phyloP scores from a whole-genome alignment of 2,113 vertebrate genomes.

The Onychostoma macrolepis region DNA sequence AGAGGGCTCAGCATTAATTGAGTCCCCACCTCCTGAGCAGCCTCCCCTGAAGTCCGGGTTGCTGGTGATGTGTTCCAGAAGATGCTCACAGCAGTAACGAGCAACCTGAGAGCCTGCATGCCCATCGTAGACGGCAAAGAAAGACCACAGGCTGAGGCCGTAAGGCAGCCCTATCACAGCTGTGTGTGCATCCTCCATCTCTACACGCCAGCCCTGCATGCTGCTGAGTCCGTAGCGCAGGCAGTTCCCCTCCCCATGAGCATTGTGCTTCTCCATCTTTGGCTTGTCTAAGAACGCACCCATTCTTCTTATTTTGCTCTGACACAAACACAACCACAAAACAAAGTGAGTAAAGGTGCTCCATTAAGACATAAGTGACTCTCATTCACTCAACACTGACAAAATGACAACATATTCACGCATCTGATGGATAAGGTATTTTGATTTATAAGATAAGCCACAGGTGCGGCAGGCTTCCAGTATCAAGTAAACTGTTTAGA shows the following conservation, averaged over 20 bases:
- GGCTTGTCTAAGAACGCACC: slow-evolving; percentile 94
- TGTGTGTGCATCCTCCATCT: slow-evolving; percentile 92
- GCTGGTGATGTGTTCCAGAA: slow-evolving; percentile 89
- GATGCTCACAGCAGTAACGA: slow-evolving; percentile 87
- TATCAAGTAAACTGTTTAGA: not conserved
- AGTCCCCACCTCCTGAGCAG: slow-evolving; percentile 63
- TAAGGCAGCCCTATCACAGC: slow-evolving; percentile 87
- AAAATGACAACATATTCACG: not conserved
- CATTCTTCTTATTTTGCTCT: slow-evolving; percentile 71
- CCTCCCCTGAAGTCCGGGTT: slow-evolving; percentile 84
- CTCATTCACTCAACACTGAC: not conserved
- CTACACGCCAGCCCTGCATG: slow-evolving; percentile 90
- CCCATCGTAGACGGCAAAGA: slow-evolving; percentile 90
- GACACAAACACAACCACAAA: slow-evolving; percentile 17
- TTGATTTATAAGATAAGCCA: not conserved
- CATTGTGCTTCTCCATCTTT: slow-evolving; percentile 94
- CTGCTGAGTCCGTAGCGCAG: slow-evolving; percentile 86
- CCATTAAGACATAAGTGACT: not conserved
- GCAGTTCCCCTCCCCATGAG: slow-evolving; percentile 86
- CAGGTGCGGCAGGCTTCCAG: not conserved
- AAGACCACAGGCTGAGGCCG: slow-evolving; percentile 86
- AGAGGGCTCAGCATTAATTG: slow-evolving; percentile 78
- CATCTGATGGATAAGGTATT: not conserved
- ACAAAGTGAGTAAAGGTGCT: not conserved
- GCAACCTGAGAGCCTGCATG: slow-evolving; percentile 90